These are phyloP conservation scores for Sphaerodactylus townsendi DNA, from an alignment of 2,113 vertebrate species.

Conservation along the genomic window DNA sequence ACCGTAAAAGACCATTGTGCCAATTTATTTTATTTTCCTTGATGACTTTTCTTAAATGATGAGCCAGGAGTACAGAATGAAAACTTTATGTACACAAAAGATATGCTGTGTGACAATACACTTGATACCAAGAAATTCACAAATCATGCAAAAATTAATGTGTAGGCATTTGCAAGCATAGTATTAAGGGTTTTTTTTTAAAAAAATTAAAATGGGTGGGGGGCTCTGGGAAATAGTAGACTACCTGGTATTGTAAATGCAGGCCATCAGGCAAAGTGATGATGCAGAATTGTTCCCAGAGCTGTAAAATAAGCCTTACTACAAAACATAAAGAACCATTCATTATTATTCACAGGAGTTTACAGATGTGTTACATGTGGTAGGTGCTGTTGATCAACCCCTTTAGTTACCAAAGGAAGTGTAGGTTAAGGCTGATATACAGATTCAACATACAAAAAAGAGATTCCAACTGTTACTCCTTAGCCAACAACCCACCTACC, in stretches of 20 bases:
- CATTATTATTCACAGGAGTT: background rate
- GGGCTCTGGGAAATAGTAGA: background rate
- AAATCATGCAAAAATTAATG: background rate
- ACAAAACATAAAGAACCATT: background rate
- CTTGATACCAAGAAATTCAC: background rate
- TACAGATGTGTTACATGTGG: background rate
- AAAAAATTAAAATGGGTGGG: background rate
- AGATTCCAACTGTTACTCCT: background rate
- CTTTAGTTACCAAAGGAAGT: background rate
- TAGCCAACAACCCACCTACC: too few species aligned
- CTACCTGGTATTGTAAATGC: too few species aligned
- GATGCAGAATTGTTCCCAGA: background rate
- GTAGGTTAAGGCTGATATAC: background rate
- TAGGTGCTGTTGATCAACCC: background rate
- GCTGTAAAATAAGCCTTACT: background rate
- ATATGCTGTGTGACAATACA: background rate
- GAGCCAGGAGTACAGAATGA: background rate
- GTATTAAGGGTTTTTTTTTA: background rate
- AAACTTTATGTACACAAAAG: background rate
- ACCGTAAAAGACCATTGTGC: background rate
- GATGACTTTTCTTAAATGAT: background rate
- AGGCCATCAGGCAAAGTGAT: background rate
- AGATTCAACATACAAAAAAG: background rate
- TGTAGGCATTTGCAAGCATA: background rate
- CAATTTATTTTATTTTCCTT: background rate